Evolutionary conservation across 2,113 vertebrate species (phyloP).

Genomic region (Mirounga angustirostris): DNA sequence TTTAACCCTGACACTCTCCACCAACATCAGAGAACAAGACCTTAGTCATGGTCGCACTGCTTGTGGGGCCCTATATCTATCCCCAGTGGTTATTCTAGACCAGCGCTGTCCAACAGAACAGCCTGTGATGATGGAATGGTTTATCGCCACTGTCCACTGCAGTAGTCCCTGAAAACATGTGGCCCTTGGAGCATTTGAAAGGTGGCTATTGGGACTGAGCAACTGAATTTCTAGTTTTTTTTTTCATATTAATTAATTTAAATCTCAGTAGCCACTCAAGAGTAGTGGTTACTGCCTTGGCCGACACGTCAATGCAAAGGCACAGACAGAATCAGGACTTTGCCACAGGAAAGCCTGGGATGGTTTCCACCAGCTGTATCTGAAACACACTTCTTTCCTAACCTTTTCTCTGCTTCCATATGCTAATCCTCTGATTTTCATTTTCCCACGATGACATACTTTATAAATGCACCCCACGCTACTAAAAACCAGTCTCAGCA

Average conservation of each 20-base stretch:
- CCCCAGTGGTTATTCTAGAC: background rate
- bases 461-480: background rate
- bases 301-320: background rate
- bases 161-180: too few relatives aligned
- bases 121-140: background rate
- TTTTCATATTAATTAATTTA: conserved; percentile 11
- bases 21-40: background rate
- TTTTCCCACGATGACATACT: background rate
- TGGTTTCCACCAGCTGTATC: background rate
- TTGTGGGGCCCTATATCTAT: accelerated
- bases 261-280: background rate
- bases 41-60: background rate
- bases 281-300: background rate
- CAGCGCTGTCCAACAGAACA: background rate
- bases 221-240: background rate
- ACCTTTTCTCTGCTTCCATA: background rate
- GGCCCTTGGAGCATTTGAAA: background rate
- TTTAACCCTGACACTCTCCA: background rate
- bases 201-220: background rate
- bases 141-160: background rate
- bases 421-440: background rate
- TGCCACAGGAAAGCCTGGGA: too few relatives aligned
- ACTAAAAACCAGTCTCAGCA: background rate
- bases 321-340: background rate
- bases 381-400: background rate